Evolutionary conservation across 2,113 vertebrate genomes (phyloP).

Genomic region (Pteropus alecto): DNA sequence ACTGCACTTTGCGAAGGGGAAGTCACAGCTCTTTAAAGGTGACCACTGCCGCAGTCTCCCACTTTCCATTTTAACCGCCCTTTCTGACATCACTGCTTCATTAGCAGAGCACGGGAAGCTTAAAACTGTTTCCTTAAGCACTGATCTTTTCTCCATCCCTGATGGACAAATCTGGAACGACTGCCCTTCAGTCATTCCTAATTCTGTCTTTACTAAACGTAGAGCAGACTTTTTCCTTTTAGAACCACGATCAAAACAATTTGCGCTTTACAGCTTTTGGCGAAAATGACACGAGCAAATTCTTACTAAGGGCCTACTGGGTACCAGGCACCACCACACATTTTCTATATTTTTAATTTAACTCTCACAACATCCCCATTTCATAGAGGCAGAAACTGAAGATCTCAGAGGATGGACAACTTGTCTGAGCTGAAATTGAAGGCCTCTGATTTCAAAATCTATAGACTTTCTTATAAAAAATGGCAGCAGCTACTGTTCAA

Average conservation of each 20-base stretch:
- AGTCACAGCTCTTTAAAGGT: not conserved
- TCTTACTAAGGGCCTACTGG: not conserved
- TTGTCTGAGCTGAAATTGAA: not conserved
- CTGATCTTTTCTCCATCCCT: not conserved
- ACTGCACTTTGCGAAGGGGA: conserved; percentile 6
- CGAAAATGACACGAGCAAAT: not conserved
- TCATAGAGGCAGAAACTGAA: not conserved
- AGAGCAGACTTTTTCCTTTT: not conserved
- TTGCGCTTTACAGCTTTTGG: not conserved
- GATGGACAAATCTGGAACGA: not conserved
- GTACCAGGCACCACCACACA: not conserved
- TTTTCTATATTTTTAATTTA: not conserved
- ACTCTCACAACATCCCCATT: not conserved
- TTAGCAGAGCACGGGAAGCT: conserved; percentile 40
- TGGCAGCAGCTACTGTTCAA: not conserved
- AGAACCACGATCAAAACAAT: not conserved
- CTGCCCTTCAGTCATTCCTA: not conserved
- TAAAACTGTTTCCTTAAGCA: not conserved
- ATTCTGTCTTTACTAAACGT: not conserved
- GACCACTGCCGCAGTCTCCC: not conserved
- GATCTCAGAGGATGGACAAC: not conserved
- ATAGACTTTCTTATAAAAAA: not conserved
- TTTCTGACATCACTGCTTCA: not conserved
- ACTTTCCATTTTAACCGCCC: not conserved
- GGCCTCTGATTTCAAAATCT: not conserved